Base-by-base conservation (phyloP, 64 coral and sea anemone species). In the Actinia tenebrosa region DNA sequence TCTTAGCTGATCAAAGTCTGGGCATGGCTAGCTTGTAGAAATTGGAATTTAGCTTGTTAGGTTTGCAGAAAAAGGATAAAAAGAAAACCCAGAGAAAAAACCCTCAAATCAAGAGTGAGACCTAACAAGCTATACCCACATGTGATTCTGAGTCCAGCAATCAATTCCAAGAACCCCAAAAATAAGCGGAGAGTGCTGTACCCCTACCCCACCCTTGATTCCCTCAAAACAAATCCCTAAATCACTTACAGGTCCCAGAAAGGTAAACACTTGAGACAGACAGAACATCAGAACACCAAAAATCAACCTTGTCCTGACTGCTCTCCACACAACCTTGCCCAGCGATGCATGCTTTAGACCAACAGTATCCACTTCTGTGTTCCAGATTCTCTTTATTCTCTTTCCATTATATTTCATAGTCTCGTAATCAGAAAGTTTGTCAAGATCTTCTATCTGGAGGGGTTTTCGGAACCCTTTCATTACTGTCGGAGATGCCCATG, bases 381-480 rank as follows among this genome's bases (percentile, higher is more conserved):
- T 84, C 95, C 95, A 98, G 27, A 98, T 68, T 30, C 91, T 68
- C 9, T 75, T 88, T 7, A 78, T 64, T 45, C 95, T 78, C 23
- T 78, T 71, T 60, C 89, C 93, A 45, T 98, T 98, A 15, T 86
- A 84, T 61, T 66, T 22, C 3, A 91, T 91, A 10, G 89, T 91
- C 64, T 98, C 95, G 79, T 91, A 93, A 22, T 84, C 18, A 18
- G 95, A 93, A 5, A 98, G 89, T 75, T 98, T 91, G 53, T 91
- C 95, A 6, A 98, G 92, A 84, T 98, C 95, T 27, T 83, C 68
- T 37, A 88, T 22, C 42, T 87, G 44, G 10, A 98, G 53, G 52
- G 92, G 77, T 62, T 91, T 94, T 77, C 87, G 93, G 45, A 98
- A 98, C 54, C 95, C 92, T 84, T 94, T 98, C 20, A 68, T 61